Evolutionary conservation across 2,797 vertebrate genomes (phyloP), one percentile per base, ranked within the genome.

Genomic region (Scolopax rusticola): DNA sequence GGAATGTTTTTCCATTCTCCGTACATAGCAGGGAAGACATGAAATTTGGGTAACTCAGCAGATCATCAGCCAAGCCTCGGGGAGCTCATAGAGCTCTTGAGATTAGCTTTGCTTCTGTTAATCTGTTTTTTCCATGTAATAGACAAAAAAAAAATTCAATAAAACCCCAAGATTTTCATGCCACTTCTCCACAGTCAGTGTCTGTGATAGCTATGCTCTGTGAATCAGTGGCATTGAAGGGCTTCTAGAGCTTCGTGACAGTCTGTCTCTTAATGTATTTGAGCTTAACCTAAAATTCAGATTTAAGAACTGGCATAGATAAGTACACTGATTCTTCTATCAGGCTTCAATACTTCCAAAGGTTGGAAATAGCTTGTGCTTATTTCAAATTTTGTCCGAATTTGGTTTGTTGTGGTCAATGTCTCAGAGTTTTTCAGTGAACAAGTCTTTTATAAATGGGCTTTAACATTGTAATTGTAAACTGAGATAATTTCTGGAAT

Each of bases 221-320:
- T 48, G 60, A 75, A 41, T 50, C 2, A 1, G 5, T 61, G 38
- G 69, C 45, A 30, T 40, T 0, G 0, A 48, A 65, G 38, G 61
- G n/a, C 24, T 73, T 84, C 51, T 64, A 47, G 60, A 74, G 38
- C 69, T 84, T 84, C 0, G 0, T n/a, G 69, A 33, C 43, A 53
- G 59, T 23, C 38, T 73, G 20, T 68, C 19, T 59, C 1, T 65
- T 77, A 25, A 38, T n/a, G 12, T 40, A 33, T 33, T 75, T 54
- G 32, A 61, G 6, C 59, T 84, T 48, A 70, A 75, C 48, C 57
- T 75, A 73, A 65, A 84, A 77, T 28, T 83, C 16, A 83, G 16
- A 27, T 65, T 27, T 40, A 63, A 54, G 27, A 69, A 23, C 38
- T 84, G 57, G 38, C 33, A 48, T 36, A 64, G 51, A 19, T 32